Base-by-base conservation (phyloP, 2,113 vertebrate genomes). In the Rafetus swinhoei region DNA sequence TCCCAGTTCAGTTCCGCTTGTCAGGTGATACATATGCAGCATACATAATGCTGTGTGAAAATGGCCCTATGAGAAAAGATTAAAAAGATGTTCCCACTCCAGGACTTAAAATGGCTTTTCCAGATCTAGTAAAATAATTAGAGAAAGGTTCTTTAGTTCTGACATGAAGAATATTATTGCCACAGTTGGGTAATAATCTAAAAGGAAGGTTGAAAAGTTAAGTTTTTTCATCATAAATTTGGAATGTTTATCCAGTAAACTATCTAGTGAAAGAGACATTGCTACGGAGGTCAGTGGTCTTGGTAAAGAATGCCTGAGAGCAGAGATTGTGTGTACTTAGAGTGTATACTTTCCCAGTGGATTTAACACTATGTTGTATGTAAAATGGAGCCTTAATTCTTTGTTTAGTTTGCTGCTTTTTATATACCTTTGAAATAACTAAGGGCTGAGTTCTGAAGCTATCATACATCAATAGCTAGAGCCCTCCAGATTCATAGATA, bases 171-270 rank as follows among this genome's bases (percentile, higher is more conserved):
- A 10, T 69, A 65, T 85, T 90, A 93, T 88, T 60, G 93, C 89
- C 92, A 81, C 85, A 69, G 88, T 87, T 89, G 77, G 88, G 72
- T 89, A 91, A 57, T 77, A 82, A 76, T n/a, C 60, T 82, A 76
- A 57, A 72, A 88, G 86, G 92, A 87, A 92, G 56, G 84, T 87
- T 91, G 83, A 81, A 65, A 82, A 79, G 25, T 56, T 53, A 25
- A 91, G 65, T 91, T 86, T 10, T 84, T 94, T 86, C 14, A 54
- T 89, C 85, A 95, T 96, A 94, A 91, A 96, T 96, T 69, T 88
- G 95, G 94, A 97, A 96, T 97, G 97, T 96, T 97, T 96, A 69
- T 94, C 81, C 3, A 92, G 94, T 90, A 52, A 90, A 92, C 56
- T 22, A 88, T 92, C 85, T 84, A 79, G 57, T 84, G 83, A 92